A percentile compares a stretch with the other conserved stretches of the same genome.
Conservation (phyloP, 1,140 invertebrate species). For the Drosophila guanche region DNA sequence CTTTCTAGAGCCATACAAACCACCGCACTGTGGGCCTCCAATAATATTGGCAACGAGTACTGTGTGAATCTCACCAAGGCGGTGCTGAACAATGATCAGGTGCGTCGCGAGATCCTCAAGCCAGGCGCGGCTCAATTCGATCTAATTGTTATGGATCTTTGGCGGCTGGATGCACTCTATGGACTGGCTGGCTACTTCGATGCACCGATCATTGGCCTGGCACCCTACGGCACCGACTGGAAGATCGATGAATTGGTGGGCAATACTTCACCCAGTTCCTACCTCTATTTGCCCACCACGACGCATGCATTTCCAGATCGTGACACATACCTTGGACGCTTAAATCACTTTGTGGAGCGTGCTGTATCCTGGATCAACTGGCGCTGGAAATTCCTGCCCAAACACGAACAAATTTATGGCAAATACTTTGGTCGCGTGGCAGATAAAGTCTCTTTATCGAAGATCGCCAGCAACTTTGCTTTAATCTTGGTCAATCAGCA, state of each 20-base stretch:
- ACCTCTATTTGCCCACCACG: constrained; percentile 8
- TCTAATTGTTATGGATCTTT: constrained; percentile 20
- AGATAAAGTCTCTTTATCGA: constrained; percentile 30
- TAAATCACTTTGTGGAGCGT: constrained; percentile 14
- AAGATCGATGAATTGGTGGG: constrained; percentile 31
- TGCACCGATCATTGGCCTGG: constrained; percentile 30
- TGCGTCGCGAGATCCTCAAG: constrained; percentile 23
- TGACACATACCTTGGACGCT: constrained; percentile 3
- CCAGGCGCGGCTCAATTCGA: constrained; percentile 25
- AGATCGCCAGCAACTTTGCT: constrained; percentile 51
- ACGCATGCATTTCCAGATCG: not conserved
- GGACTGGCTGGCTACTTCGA: constrained; percentile 21
- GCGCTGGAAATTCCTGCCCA: constrained; percentile 42
- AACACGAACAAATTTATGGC: constrained; percentile 67
- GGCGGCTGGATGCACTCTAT: constrained; percentile 20
- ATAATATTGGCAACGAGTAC: not conserved
- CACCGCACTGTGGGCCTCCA: not conserved
- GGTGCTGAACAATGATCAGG: constrained; percentile 24
- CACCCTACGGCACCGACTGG: constrained; percentile 21
- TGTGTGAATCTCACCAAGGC: constrained; percentile 5
- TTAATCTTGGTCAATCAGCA: constrained; percentile 74
- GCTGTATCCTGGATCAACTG: constrained; percentile 63
- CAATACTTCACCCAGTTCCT: constrained; percentile 20
- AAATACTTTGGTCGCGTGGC: constrained; percentile 58
- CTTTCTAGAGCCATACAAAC: too few species aligned